A percentile compares a stretch with the other conserved stretches of the same genome.
phyloP scores from a whole-genome alignment of 2,888 invertebrate species.

The Acronicta leporina region DNA sequence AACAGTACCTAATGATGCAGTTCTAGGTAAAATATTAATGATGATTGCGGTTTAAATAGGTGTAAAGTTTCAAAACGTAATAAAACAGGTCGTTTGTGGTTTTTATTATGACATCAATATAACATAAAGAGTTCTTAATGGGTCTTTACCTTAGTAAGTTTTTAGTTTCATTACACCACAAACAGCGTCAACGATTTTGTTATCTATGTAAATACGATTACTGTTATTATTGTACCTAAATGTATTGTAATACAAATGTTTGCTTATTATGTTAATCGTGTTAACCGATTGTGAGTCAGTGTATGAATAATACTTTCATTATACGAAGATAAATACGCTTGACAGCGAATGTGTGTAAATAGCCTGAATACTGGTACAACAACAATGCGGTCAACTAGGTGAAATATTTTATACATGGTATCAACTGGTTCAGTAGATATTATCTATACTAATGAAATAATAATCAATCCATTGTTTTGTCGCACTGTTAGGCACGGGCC shows the following conservation, averaged over 20 bases:
- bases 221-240: not conserved
- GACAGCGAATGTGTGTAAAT: slow-evolving; percentile 9
- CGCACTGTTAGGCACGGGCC: too few relatives aligned
- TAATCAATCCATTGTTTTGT: too few relatives aligned
- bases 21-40: not conserved
- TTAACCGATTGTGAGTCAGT: slow-evolving; percentile 3
- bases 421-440: slow-evolving; percentile 6
- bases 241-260: slow-evolving; percentile 1
- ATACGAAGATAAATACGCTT: slow-evolving; percentile 21
- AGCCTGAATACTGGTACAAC: slow-evolving; percentile 5
- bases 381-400: slow-evolving; percentile 1
- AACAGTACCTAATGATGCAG: too few relatives aligned
- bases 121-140: slow-evolving; percentile 15
- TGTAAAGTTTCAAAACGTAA: slow-evolving; percentile 21
- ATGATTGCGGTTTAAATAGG: not conserved
- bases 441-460: too few relatives aligned
- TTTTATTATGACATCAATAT: slow-evolving; percentile 18
- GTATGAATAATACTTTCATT: slow-evolving; percentile 18
- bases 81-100: slow-evolving; percentile 29
- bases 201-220: not conserved
- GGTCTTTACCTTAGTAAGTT: slow-evolving; percentile 9
- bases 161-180: slow-evolving; percentile 3
- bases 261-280: slow-evolving; percentile 14
- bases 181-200: not conserved
- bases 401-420: slow-evolving; percentile 7